phyloP scores from a whole-genome alignment of 30 jellyfish, hydroid and myxozoan genomes.

The Mastigias papua region DNA sequence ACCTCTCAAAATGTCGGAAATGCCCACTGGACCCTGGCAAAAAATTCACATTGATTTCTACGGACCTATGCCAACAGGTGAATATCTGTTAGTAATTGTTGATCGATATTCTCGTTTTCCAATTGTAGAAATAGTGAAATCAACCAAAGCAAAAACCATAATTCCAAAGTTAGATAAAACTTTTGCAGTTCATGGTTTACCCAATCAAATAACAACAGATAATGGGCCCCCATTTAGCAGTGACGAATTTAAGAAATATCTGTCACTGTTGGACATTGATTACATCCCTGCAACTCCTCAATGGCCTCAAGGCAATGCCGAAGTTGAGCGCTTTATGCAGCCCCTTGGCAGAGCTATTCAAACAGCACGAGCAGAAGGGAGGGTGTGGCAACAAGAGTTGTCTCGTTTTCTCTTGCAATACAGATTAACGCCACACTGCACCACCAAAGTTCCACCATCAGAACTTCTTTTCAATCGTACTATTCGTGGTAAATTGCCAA shows the following conservation, averaged over 20 bases:
- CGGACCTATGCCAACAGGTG: slow-evolving; percentile 62
- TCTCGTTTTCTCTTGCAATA: slow-evolving; percentile 23
- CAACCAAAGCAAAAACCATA: slow-evolving; percentile 41
- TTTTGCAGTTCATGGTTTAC: slow-evolving; percentile 42
- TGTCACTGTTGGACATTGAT: slow-evolving; percentile 18
- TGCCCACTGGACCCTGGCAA: slow-evolving; percentile 53
- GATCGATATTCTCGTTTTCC: slow-evolving; percentile 54
- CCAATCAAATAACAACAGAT: slow-evolving; percentile 27
- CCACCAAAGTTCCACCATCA: slow-evolving; percentile 3
- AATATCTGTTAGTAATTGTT: slow-evolving; percentile 53
- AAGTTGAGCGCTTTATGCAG: slow-evolving; percentile 37
- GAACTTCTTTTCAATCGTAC: slow-evolving; percentile 38
- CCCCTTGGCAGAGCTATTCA: slow-evolving; percentile 51
- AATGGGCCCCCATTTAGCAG: slow-evolving; percentile 73
- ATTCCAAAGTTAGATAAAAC: slow-evolving; percentile 41
- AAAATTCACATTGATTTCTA: slow-evolving; percentile 35
- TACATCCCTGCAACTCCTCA: slow-evolving; percentile 8
- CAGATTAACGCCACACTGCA: slow-evolving; percentile 7
- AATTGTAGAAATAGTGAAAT: slow-evolving; percentile 56
- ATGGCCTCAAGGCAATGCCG: slow-evolving; percentile 66
- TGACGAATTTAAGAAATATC: slow-evolving; percentile 13
- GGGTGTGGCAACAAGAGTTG: slow-evolving; percentile 66
- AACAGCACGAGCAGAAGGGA: slow-evolving; percentile 51
- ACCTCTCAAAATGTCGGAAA: slow-evolving; percentile 27
- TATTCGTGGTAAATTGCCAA: slow-evolving; percentile 63